Conservation (phyloP, 2,888 invertebrate genomes). For the Tinea semifulvella region DNA sequence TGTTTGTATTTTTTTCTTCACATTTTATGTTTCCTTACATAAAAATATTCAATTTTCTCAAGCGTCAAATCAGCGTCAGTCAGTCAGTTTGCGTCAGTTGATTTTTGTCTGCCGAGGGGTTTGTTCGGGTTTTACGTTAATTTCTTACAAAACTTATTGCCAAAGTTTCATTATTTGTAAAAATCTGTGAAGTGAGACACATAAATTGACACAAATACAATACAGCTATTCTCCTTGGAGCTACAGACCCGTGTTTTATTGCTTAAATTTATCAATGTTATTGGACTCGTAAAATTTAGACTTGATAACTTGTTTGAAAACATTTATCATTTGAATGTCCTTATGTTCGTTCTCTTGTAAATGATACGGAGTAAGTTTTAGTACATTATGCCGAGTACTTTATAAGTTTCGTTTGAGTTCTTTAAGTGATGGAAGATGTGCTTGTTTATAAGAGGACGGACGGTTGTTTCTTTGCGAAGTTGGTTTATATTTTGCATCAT, state of each 20-base stretch:
- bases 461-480: neutral
- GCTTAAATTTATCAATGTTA: neutral
- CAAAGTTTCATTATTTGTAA: neutral
- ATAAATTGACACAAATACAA: neutral
- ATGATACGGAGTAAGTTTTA: neutral
- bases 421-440: slow-evolving; percentile 3
- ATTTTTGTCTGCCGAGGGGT: slow-evolving; percentile 2
- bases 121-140: slow-evolving; percentile 1
- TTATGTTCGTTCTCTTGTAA: slow-evolving; percentile 6
- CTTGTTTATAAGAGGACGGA: neutral
- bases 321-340: slow-evolving; percentile 18
- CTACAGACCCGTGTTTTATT: neutral
- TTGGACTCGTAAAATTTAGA: slow-evolving; percentile 26
- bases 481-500: neutral
- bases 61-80: slow-evolving; percentile 11
- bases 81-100: slow-evolving; percentile 12
- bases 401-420: neutral
- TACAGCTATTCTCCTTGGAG: neutral
- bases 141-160: neutral
- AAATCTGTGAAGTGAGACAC: neutral
- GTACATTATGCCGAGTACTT: neutral
- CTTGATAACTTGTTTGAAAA: slow-evolving; percentile 45
- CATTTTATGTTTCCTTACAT: too few relatives aligned
- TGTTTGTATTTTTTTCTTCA: too few relatives aligned
- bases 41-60: too few relatives aligned